phyloP scores from a whole-genome alignment of 2,888 invertebrate genomes.

The Leptura quadrifasciata region DNA sequence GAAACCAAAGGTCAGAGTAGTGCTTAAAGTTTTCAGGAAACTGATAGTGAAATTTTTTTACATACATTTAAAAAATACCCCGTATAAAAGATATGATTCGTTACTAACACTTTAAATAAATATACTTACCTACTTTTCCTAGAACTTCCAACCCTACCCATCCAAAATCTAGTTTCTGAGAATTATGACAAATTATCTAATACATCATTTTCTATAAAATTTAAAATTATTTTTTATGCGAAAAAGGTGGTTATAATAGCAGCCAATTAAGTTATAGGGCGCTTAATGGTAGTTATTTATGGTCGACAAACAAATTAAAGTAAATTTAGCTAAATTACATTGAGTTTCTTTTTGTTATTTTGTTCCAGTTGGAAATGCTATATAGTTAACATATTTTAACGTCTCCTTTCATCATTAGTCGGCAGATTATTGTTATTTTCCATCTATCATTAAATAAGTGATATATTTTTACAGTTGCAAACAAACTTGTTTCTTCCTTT shows the following conservation, averaged over 20 bases:
- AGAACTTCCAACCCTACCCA: slow-evolving; percentile 1
- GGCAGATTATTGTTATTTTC: background rate
- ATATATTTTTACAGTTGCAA: background rate
- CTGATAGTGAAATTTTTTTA: background rate
- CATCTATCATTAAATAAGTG: background rate
- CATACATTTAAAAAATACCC: background rate
- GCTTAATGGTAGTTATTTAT: slow-evolving; percentile 10
- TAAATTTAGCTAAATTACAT: background rate
- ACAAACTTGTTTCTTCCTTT: background rate
- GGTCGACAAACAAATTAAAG: background rate
- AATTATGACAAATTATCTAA: background rate
- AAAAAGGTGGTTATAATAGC: background rate
- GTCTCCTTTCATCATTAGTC: background rate
- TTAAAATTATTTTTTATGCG: background rate
- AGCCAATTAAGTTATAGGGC: slow-evolving; percentile 5
- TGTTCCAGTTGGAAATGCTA: slow-evolving; percentile 15
- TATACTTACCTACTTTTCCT: background rate
- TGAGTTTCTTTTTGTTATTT: background rate
- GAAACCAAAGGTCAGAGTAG: too few relatives aligned
- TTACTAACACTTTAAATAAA: background rate
- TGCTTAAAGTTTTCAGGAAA: too few relatives aligned
- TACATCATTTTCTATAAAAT: background rate
- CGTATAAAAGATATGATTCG: background rate
- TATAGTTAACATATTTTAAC: slow-evolving; percentile 3
- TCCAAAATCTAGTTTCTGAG: background rate